Percentiles rank a stretch among this genome's conserved stretches.
Evolutionary conservation across 2,113 vertebrate genomes (phyloP).

Genomic region (Mionectes macconnelli): DNA sequence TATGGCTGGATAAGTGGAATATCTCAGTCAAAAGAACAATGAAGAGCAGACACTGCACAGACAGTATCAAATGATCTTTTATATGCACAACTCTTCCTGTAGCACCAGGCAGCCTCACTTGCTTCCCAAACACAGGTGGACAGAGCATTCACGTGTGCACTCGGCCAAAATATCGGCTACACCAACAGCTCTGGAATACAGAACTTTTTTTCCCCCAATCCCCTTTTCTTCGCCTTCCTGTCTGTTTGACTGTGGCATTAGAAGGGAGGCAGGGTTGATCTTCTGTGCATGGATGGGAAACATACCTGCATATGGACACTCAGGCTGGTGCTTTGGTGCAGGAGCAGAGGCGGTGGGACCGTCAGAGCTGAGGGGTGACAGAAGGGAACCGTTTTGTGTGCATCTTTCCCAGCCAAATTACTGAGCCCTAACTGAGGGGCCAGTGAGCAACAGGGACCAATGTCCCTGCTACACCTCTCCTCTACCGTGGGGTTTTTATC

Average conservation of each 20-base stretch:
- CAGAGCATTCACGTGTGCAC: not conserved
- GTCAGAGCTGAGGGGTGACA: not conserved
- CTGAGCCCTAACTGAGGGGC: not conserved
- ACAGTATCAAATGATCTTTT: not conserved
- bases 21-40: not conserved
- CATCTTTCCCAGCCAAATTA: not conserved
- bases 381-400: not conserved
- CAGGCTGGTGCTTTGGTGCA: not conserved
- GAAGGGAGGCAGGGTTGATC: not conserved
- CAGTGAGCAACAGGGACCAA: not conserved
- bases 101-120: not conserved
- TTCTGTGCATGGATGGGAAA: not conserved
- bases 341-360: not conserved
- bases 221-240: not conserved
- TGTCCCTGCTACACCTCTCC: not conserved
- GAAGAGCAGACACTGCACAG: not conserved
- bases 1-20: not conserved
- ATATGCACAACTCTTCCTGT: not conserved
- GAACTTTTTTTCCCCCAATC: not conserved
- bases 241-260: not conserved
- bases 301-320: not conserved
- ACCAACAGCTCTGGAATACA: not conserved
- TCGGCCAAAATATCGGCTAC: not conserved
- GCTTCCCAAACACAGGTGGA: not conserved
- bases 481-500: rapidly evolving